Evolutionary conservation across 2,797 vertebrate species (phyloP).

Genomic region (Acanthurus tractus): DNA sequence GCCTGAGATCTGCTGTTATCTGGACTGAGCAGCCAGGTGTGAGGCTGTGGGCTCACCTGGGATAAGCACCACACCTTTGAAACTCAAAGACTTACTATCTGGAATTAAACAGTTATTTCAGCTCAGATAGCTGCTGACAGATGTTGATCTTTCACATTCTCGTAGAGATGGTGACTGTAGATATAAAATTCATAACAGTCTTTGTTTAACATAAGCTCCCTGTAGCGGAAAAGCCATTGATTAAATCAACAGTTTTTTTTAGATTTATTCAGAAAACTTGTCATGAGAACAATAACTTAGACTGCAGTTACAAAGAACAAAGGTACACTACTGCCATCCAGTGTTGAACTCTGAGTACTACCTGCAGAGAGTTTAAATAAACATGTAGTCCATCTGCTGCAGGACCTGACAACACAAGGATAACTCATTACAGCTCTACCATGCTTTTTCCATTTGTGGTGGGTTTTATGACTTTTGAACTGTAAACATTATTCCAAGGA

Average conservation of each 20-base stretch:
- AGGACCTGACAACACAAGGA: constrained; percentile 68
- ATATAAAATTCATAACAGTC: neutral
- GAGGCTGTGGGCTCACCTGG: constrained; percentile 44
- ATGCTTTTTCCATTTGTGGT: constrained; percentile 79
- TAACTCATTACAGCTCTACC: constrained; percentile 73
- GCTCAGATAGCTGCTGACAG: constrained; percentile 57
- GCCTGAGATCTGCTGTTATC: constrained; percentile 63
- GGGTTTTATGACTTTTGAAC: constrained; percentile 78
- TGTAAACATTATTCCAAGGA: constrained; percentile 77
- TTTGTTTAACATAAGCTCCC: neutral
- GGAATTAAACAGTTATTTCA: constrained; percentile 53
- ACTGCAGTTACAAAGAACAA: constrained; percentile 22
- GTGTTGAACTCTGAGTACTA: constrained; percentile 61
- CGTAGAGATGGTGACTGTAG: constrained; percentile 31
- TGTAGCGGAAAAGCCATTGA: neutral
- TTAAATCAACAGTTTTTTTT: neutral
- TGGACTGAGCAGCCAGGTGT: constrained; percentile 58
- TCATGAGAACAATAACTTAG: constrained; percentile 7
- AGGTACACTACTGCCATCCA: constrained; percentile 81
- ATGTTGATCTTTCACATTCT: constrained; percentile 54
- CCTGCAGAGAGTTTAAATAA: constrained; percentile 35
- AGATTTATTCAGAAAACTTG: constrained; percentile 4
- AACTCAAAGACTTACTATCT: constrained; percentile 41
- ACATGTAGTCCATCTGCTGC: constrained; percentile 63
- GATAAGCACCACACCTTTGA: constrained; percentile 46